These are phyloP conservation scores for Polydrusus pterygomalis DNA, from an alignment of 2,888 invertebrate species.

Conservation along the genomic window DNA sequence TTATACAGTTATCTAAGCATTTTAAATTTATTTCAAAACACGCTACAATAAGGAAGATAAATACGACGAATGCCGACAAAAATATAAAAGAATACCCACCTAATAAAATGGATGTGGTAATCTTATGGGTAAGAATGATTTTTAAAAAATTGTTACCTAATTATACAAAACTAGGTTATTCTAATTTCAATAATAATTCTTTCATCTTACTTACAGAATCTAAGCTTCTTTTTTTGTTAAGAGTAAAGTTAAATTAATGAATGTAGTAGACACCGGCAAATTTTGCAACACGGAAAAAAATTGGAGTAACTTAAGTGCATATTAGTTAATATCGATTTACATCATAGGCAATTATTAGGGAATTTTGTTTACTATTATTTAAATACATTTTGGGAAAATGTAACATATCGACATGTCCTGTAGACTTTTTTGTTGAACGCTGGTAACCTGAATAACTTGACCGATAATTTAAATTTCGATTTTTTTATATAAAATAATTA, in stretches of 20 bases:
- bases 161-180: not conserved
- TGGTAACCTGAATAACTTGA: not conserved
- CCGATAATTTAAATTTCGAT: not conserved
- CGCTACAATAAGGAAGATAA: not conserved
- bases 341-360: not conserved
- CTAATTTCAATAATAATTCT: not conserved
- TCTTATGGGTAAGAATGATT: not conserved
- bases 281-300: not conserved
- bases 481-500: too few relatives aligned
- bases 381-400: not conserved
- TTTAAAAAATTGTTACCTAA: not conserved
- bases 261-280: not conserved
- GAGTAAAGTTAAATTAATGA: not conserved
- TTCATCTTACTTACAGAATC: not conserved
- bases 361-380: not conserved
- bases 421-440: not conserved
- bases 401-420: not conserved
- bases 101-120: not conserved
- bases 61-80: not conserved
- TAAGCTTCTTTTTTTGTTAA: not conserved
- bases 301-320: not conserved
- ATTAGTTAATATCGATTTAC: not conserved
- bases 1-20: too few relatives aligned
- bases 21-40: not conserved
- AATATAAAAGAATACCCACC: not conserved